Evolutionary conservation across 2,113 vertebrate species (phyloP), one percentile per base, ranked within the genome.

Genomic region (Suricata suricatta): DNA sequence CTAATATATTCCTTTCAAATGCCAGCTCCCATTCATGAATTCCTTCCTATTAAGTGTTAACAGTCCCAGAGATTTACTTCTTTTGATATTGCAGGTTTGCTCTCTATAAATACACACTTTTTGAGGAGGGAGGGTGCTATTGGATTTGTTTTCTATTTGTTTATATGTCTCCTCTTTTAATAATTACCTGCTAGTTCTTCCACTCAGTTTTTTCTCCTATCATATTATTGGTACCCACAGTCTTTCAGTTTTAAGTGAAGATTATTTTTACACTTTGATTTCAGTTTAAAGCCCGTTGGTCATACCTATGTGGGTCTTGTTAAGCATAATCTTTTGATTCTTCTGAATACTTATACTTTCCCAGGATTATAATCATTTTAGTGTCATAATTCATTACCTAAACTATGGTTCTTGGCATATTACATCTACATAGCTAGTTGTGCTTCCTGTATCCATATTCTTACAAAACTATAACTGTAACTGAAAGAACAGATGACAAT

Each of bases 161-260:
- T 90, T 80, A 44, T 52, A 66, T 54, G 33, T 90, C 33, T 94
- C 23, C 74, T 87, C 7, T 63, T 63, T 81, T 81, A 72, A 63
- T 72, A 33, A 64, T 91, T 93, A 84, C n/a, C 87, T 85, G 38
- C 41, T 93, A 85, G 21, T 88, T 96, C 38, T 95, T 88, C 69
- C 10, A 63, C 23, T 95, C 15, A 63, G 3, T 23, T 81, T 69
- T 83, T 83, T 57, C 21, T 12, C 29, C n/a, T 74, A 10, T 71
- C 50, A 64, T 79, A 35, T 76, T 38, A 35, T 50, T 88, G 13
- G 33, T 93, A 71, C 60, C 79, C 6, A 12, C 76, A 88, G 60
- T 66, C 69, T 83, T 87, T 5, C 14, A 83, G 35, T 88, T 88
- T 68, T 76, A 93, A 68, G 7, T 92, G 88, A 95, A 69, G 38